A percentile compares a stretch with the other conserved stretches of the same genome.
These are phyloP conservation scores for Mormyrus proboscirostris DNA, from an alignment of 2,797 vertebrate genomes.

Conservation along the genomic window DNA sequence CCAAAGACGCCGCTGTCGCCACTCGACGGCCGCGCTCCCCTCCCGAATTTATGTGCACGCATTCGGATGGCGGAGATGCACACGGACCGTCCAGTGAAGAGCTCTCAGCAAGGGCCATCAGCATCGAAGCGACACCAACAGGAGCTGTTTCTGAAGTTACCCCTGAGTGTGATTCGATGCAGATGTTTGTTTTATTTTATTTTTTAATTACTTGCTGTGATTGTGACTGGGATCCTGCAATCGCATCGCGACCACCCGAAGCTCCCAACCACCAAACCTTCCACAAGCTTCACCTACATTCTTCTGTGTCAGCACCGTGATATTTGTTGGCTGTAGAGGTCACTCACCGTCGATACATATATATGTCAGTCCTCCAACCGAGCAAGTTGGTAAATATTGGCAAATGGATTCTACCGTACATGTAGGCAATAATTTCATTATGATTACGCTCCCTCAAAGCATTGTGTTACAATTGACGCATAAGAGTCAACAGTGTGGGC, in stretches of 20 bases:
- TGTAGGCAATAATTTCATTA: slow-evolving; percentile 20
- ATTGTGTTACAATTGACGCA: neutral
- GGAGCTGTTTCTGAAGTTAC: slow-evolving; percentile 38
- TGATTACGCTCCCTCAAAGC: neutral
- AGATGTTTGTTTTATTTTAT: neutral
- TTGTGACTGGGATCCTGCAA: slow-evolving; percentile 33
- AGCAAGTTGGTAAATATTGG: neutral
- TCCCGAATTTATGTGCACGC: slow-evolving; percentile 22
- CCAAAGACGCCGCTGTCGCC: slow-evolving; percentile 35
- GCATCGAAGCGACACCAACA: slow-evolving; percentile 13
- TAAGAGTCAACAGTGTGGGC: slow-evolving; percentile 28
- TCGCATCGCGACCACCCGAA: slow-evolving; percentile 24
- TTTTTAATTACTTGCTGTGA: slow-evolving; percentile 30
- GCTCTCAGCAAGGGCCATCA: slow-evolving; percentile 36
- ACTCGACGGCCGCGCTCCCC: neutral
- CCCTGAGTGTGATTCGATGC: slow-evolving; percentile 30
- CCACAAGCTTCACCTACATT: slow-evolving; percentile 12
- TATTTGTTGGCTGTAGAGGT: neutral
- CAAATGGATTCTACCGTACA: neutral
- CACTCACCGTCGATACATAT: neutral
- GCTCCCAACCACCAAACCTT: slow-evolving; percentile 26
- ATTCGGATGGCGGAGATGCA: slow-evolving; percentile 36
- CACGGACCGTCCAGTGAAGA: slow-evolving; percentile 33
- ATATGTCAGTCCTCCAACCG: neutral
- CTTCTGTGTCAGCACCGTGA: neutral